phyloP scores from a whole-genome alignment of 1,140 invertebrate species.

The Dufourea novaeangliae region DNA sequence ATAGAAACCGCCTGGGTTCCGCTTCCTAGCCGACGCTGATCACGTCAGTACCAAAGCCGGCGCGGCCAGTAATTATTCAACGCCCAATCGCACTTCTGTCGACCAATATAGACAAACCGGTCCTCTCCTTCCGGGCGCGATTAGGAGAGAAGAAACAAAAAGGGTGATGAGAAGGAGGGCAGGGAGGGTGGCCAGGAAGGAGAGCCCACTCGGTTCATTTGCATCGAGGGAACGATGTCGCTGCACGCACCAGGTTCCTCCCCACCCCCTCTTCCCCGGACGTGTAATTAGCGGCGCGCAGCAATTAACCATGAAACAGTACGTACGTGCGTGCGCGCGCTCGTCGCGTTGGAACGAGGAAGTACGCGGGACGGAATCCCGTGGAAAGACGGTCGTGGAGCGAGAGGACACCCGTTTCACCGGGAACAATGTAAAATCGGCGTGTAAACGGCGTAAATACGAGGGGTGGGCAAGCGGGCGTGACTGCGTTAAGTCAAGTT shows the following conservation, averaged over 20 bases:
- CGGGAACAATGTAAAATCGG: slow-evolving; percentile 71
- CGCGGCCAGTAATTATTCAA: slow-evolving; percentile 57
- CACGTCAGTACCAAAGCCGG: slow-evolving; percentile 46
- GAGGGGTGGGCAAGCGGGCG: slow-evolving; percentile 81
- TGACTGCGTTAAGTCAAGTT: slow-evolving; percentile 82
- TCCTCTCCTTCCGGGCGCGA: slow-evolving; percentile 12
- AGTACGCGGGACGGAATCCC: background rate
- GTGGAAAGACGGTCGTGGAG: slow-evolving; percentile 1
- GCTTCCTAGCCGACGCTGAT: slow-evolving; percentile 51
- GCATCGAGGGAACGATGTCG: slow-evolving; percentile 54
- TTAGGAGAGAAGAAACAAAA: background rate
- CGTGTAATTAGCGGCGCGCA: slow-evolving; percentile 67
- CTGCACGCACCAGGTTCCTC: slow-evolving; percentile 54
- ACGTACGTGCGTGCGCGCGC: slow-evolving; percentile 8
- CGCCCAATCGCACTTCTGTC: slow-evolving; percentile 55
- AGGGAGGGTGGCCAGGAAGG: background rate
- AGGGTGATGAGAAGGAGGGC: too few relatives aligned
- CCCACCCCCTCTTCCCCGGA: slow-evolving; percentile 34
- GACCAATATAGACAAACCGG: slow-evolving; percentile 41
- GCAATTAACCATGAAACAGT: slow-evolving; percentile 62
- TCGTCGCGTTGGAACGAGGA: background rate
- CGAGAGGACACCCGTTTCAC: slow-evolving; percentile 40
- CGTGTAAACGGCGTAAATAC: slow-evolving; percentile 78
- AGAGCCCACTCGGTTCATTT: slow-evolving; percentile 61
- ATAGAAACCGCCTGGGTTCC: slow-evolving; percentile 13